Evolutionary conservation across 2,888 invertebrate species (phyloP).

Genomic region (Fragum whitleyi): DNA sequence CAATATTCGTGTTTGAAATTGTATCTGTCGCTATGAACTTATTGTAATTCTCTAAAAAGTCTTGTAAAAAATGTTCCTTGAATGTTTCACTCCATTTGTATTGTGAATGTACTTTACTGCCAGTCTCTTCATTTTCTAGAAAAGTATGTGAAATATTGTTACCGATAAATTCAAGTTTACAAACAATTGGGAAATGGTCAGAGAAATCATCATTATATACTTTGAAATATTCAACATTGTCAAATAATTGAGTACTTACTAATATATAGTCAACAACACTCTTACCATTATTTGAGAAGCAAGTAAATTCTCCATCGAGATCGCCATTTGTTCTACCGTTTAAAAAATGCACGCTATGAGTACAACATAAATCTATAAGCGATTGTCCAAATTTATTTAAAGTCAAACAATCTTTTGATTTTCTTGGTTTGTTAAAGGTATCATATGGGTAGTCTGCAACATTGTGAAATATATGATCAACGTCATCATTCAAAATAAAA

Average conservation of each 20-base stretch:
- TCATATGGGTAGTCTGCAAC: background rate
- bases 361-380: conserved; percentile 7
- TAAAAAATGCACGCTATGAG: background rate
- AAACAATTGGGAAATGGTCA: conserved; percentile 12
- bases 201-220: background rate
- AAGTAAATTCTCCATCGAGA: no score
- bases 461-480: background rate
- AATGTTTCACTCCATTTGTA: background rate
- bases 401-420: background rate
- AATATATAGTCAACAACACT: conserved; percentile 25
- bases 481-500: conserved; percentile 1
- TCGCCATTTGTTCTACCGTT: no score
- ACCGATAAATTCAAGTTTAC: background rate
- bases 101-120: background rate
- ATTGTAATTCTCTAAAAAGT: background rate
- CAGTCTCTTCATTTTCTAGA: background rate
- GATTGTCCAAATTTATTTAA: conserved; percentile 7
- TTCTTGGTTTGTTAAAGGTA: background rate
- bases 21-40: background rate
- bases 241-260: background rate
- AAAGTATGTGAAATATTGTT: background rate
- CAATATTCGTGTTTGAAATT: background rate
- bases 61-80: no score
- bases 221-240: background rate
- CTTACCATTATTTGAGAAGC: background rate